Percentiles rank a stretch among this genome's conserved stretches.
Evolutionary conservation across 2,888 invertebrate genomes (phyloP).

Genomic region (Chalcis sispes): DNA sequence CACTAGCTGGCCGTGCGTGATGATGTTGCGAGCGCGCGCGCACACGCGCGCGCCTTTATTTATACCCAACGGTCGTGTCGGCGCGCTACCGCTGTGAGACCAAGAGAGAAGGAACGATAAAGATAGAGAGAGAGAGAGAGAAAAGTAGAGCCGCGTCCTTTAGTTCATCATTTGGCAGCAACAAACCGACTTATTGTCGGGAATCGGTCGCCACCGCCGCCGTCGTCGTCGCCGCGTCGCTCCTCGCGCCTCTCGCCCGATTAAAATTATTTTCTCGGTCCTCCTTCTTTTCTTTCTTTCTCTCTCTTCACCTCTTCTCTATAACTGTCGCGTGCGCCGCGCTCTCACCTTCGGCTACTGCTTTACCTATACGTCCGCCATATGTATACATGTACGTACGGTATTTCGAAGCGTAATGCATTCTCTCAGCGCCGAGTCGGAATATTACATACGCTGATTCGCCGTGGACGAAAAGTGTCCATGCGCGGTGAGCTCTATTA

Average conservation of each 20-base stretch:
- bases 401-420: slow-evolving; percentile 31
- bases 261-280: slow-evolving; percentile 51
- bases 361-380: neutral
- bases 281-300: slow-evolving; percentile 2
- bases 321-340: neutral
- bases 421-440: no score
- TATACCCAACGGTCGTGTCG: slow-evolving; percentile 56
- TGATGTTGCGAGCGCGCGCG: slow-evolving; percentile 21
- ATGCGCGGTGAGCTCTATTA: slow-evolving; percentile 30
- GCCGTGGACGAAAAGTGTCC: no score
- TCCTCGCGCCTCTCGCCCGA: slow-evolving; percentile 40
- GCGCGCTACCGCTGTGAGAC: slow-evolving; percentile 33
- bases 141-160: slow-evolving; percentile 47
- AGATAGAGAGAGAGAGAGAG: slow-evolving; percentile 21
- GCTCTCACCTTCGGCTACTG: slow-evolving; percentile 20
- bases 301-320: neutral
- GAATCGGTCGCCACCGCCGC: slow-evolving; percentile 51
- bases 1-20: slow-evolving; percentile 4
- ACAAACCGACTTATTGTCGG: slow-evolving; percentile 58
- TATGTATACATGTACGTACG: slow-evolving; percentile 12
- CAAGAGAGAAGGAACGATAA: neutral
- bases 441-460: no score
- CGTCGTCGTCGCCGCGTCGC: slow-evolving; percentile 28
- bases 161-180: slow-evolving; percentile 59
- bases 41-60: slow-evolving; percentile 52